Evolutionary conservation across 2,113 vertebrate genomes (phyloP).

Genomic region (Eptatretus burgeri): DNA sequence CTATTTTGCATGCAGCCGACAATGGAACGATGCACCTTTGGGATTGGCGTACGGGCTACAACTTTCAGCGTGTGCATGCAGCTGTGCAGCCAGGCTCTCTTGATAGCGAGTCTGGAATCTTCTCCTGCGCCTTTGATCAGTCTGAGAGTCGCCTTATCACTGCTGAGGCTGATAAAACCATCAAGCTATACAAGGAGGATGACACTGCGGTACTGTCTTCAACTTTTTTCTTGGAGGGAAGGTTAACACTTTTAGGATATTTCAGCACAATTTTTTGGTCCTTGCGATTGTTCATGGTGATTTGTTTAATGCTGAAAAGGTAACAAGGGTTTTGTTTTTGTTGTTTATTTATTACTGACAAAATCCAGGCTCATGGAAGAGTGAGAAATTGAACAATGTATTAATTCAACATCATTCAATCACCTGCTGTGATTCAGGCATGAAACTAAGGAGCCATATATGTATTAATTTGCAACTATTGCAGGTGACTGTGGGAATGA

Average conservation of each 20-base stretch:
- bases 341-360: neutral
- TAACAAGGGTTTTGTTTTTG: neutral
- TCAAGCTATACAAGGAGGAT: conserved; percentile 87
- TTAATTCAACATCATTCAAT: too few species aligned
- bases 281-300: neutral
- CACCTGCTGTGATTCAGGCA: too few species aligned
- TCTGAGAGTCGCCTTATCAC: conserved; percentile 66
- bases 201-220: conserved; percentile 40
- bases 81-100: conserved; percentile 82
- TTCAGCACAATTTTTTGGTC: neutral
- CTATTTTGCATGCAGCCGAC: conserved; percentile 27
- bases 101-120: conserved; percentile 95
- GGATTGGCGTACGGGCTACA: conserved; percentile 97
- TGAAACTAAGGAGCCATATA: too few species aligned
- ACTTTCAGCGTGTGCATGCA: conserved; percentile 84
- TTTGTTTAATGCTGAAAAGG: neutral
- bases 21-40: conserved; percentile 95
- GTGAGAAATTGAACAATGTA: too few species aligned
- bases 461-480: too few species aligned
- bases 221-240: neutral
- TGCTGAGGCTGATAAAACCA: conserved; percentile 90
- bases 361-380: too few species aligned
- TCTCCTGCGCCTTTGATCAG: conserved; percentile 66
- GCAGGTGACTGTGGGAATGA: too few species aligned
- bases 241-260: too few species aligned